Evolutionary conservation across 2,113 vertebrate species (phyloP).

Genomic region (Pomatostomus ruficeps): DNA sequence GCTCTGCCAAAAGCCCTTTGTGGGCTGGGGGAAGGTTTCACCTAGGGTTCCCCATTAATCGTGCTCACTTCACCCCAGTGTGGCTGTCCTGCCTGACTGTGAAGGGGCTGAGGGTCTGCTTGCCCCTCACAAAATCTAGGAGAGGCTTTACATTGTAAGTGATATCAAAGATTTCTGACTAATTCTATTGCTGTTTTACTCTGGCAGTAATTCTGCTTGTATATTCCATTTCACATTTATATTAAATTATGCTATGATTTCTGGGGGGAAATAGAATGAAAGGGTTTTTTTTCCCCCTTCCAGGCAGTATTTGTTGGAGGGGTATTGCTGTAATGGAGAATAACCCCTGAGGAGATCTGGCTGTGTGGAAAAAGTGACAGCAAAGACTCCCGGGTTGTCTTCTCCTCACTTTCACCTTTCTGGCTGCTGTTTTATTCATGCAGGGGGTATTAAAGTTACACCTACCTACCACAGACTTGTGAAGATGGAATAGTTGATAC

Average conservation of each 20-base stretch:
- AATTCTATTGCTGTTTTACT: neutral
- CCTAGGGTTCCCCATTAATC: neutral
- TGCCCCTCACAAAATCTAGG: neutral
- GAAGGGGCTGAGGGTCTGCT: neutral
- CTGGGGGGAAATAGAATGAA: neutral
- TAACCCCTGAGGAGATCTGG: neutral
- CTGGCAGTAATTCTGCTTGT: neutral
- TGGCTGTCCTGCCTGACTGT: rapidly evolving
- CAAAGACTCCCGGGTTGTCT: neutral
- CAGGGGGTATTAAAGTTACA: neutral
- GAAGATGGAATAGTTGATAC: slow-evolving; percentile 25
- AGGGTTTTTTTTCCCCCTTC: neutral
- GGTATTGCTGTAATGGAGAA: neutral
- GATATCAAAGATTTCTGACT: neutral
- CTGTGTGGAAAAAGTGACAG: neutral
- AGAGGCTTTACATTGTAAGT: neutral
- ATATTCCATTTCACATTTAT: neutral
- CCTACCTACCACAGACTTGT: neutral
- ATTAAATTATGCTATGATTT: neutral
- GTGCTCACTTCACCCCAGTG: neutral
- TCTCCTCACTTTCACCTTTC: neutral
- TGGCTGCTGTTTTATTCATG: neutral
- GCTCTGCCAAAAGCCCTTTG: neutral
- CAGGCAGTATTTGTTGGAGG: neutral
- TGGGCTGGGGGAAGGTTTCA: neutral